Conservation (phyloP, 2,888 invertebrate genomes). For the Drosophila merina region DNA sequence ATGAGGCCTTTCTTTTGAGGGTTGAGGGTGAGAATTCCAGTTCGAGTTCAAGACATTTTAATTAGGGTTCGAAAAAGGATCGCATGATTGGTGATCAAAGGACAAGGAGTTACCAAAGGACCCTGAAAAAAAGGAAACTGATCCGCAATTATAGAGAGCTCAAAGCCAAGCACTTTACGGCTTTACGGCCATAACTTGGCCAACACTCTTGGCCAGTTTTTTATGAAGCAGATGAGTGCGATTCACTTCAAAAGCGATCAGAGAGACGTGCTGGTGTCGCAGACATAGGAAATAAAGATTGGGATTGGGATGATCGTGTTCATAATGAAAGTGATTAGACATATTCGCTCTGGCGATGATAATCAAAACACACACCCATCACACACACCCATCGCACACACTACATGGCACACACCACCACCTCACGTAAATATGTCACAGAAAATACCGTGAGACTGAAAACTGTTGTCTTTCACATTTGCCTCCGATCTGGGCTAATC, state of each 20-base stretch:
- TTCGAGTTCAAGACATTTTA: constrained; percentile 11
- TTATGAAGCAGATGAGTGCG: neutral
- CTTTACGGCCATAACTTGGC: constrained; percentile 4
- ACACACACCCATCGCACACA: neutral
- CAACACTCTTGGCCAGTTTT: neutral
- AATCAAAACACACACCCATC: constrained; percentile 2
- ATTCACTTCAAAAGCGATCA: constrained; percentile 6
- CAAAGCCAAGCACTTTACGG: neutral
- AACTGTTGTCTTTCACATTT: constrained; percentile 10
- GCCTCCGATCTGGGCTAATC: constrained; percentile 6
- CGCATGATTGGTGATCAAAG: constrained; percentile 17
- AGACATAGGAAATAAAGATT: constrained; percentile 8
- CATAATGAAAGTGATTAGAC: constrained; percentile 42
- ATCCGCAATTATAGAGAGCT: neutral
- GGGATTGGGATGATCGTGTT: constrained; percentile 23
- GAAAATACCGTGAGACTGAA: constrained; percentile 18
- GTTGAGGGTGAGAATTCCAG: constrained; percentile 4
- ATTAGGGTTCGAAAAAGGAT: constrained; percentile 32
- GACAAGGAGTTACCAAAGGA: constrained; percentile 6
- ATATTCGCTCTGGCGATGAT: constrained; percentile 15
- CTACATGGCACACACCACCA: no score
- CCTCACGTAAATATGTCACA: constrained; percentile 20
- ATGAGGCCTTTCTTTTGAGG: neutral
- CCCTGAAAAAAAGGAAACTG: no score
- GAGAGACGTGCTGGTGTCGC: constrained; percentile 22